Base-by-base conservation (phyloP, 2,888 invertebrate species). In the Liopterus haemorrhoidalis region DNA sequence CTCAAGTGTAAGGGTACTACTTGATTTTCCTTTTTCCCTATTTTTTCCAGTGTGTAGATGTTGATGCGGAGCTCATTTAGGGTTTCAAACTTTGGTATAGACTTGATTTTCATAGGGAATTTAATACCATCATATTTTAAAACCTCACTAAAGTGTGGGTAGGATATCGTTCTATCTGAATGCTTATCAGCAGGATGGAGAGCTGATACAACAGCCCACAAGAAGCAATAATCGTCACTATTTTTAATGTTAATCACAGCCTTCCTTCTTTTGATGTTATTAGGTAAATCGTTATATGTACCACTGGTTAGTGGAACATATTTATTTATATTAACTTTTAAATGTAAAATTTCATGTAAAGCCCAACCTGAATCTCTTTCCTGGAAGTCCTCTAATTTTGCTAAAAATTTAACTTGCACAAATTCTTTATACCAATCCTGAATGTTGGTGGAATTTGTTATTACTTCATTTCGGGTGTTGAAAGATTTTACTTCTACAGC, bases 231-330 rank as follows among this genome's bases (percentile, higher is more conserved):
- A 8, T 46, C 24, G 37, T 58, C 52, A 19, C 49, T 38, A 40
- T 56, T 57, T 43, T 48, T 22, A 4, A 58, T 49, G 39, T 58
- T 55, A 9, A 55, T 39, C 9, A 56, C 54, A 18, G 51, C 52
- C 33, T 45, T 44, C 31, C 48, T 56, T 5, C 41, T 40, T 38
- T 49, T 43, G 4, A 49, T 48, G 24, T 50, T 16, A n/a, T 20
- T 3, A 4, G 52, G 54, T 33, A 55, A 37, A 5, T 48, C 25
- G 5, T 44, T 33, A 35, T 41, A 57, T 15, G 54, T 55, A 28
- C 41, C 43, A 22, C 11, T 20, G 36, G 24, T 49, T 46, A 47
- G 31, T 8, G 49, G 47, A 3, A 19, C 12, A 27, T 33, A 51
- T 15, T 38, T 43, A 19, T 41, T 47, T 16, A 48, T 44, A 41